phyloP scores from a whole-genome alignment of 2,113 vertebrate genomes.

The Phrynosoma platyrhinos region DNA sequence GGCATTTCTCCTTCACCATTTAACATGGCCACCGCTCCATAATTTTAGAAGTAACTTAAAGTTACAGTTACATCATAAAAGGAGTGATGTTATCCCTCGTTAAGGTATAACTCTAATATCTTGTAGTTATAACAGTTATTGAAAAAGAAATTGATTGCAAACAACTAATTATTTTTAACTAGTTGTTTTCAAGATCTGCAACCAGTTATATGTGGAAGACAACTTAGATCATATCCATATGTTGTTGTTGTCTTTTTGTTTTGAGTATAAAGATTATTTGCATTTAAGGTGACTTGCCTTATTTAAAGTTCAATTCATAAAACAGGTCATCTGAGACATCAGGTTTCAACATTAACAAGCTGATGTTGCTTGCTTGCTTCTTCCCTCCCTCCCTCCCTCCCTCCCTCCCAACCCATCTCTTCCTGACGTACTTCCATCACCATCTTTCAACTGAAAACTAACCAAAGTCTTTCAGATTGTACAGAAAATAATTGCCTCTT shows the following conservation, averaged over 20 bases:
- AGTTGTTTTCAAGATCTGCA: too few species aligned
- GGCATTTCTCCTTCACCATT: not conserved
- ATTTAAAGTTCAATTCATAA: slow-evolving; percentile 1
- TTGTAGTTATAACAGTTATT: too few species aligned
- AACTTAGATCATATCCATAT: not conserved
- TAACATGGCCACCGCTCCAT: too few species aligned
- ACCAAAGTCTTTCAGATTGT: slow-evolving; percentile 8
- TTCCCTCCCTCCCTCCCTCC: not conserved
- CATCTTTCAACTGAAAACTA: slow-evolving; percentile 21
- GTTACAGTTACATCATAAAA: too few species aligned
- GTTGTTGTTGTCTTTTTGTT: not conserved
- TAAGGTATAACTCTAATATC: too few species aligned
- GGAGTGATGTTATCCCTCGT: too few species aligned
- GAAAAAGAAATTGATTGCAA: too few species aligned
- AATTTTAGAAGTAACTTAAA: too few species aligned
- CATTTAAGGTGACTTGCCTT: not conserved
- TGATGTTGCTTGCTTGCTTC: not conserved
- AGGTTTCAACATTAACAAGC: not conserved
- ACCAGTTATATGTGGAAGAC: not conserved
- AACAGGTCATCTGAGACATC: not conserved
- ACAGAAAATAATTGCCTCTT: not conserved
- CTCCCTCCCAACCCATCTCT: slow-evolving; percentile 18
- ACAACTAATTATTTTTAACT: too few species aligned
- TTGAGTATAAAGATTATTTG: slow-evolving; percentile 3
- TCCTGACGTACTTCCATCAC: slow-evolving; percentile 32